Evolutionary conservation across 2,113 vertebrate genomes (phyloP), one percentile per base, ranked within the genome.

Genomic region (Aptenodytes forsteri): DNA sequence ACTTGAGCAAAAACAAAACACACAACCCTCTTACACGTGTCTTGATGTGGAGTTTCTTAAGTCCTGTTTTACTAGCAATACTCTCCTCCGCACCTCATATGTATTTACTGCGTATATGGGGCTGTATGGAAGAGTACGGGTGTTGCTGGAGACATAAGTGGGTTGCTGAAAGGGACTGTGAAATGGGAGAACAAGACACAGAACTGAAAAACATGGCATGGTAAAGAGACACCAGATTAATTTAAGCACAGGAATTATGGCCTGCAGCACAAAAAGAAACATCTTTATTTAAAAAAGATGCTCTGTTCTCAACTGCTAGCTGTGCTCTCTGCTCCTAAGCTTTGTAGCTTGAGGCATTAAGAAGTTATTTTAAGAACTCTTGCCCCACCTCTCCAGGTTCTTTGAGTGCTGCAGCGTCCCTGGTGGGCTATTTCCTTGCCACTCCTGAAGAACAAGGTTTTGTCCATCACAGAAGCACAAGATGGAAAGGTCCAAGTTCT

Each of bases 1-100:
- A 36, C n/a, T 4, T 26, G 20, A 76, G 50, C 30, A 40, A 42
- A 22, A 83, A 29, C 17, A 29, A 52, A 54, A 70, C 2, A 29
- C 0, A 2, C 36, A 64, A 36, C 61, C 34, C 70, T 10, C 30
- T 59, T 29, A 7, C 38, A 44, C 3, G 0, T 9, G 9, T 12
- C n/a, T 40, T 22, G 26, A 32, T 9, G 13, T 20, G 82, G 54
- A 22, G 47, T 14, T 61, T 36, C 49, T 64, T 2, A 52, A 62
- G 59, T 18, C 47, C 42, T 22, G 32, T 87, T 83, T 38, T 40
- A 36, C 26, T 3, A 30, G 34, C 78, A 69, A 3, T 4, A 10
- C 17, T 30, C 40, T 27, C 25, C 34, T 56, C 59, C 23, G 21
- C 44, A 49, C 56, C 19, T 32, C 15, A 1, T 19, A 26, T 1